Evolutionary conservation across 1,140 invertebrate species (phyloP), one percentile per base, ranked within the genome.

Genomic region (Oncopodura yosiiana): DNA sequence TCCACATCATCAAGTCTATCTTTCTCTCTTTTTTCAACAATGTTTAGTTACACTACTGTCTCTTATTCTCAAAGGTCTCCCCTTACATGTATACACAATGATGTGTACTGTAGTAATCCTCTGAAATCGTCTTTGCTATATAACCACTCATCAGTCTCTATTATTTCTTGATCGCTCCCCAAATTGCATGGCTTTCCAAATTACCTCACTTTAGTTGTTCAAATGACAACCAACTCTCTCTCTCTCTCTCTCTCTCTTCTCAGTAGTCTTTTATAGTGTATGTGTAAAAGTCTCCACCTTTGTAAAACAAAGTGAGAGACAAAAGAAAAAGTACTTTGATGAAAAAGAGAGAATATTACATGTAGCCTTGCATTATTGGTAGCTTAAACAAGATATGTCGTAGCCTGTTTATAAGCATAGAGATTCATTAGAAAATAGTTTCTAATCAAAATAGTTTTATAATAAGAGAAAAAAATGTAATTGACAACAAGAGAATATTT

Each of bases 141-240:
- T 36, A 49, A 55, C 53, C 53, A 38, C 45, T 55, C 53, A 55
- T 55, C 53, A 55, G 53, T 55, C 53, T 49, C 53, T 55, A 55
- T 55, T 55, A 55, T 55, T 55, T 55, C 53, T 41, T 55, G 53
- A 55, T 55, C 53, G 53, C 53, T 55, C 53, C 53, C n/a, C 45
- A 55, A 55, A 55, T 55, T 55, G 29, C 53, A 55, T 55, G 48
- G 30, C 32, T 43, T 44, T 43, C 42, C 52, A 54, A 54, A 54
- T 54, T 54, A 54, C 34, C 52, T 48, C 44, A 18, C 8, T 21
- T 42, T 38, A 27, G 27, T n/a, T n/a, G n/a, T n/a, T n/a, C n/a
- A 36, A 42, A 39, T 24, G 34, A 51, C 34, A 41, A 41, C 38
- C 8, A 37, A 51, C 49, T 39, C 26, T 26, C 49, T 44, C 42